phyloP scores from a whole-genome alignment of 2,797 vertebrate species.

The Sebastes matsubarae region DNA sequence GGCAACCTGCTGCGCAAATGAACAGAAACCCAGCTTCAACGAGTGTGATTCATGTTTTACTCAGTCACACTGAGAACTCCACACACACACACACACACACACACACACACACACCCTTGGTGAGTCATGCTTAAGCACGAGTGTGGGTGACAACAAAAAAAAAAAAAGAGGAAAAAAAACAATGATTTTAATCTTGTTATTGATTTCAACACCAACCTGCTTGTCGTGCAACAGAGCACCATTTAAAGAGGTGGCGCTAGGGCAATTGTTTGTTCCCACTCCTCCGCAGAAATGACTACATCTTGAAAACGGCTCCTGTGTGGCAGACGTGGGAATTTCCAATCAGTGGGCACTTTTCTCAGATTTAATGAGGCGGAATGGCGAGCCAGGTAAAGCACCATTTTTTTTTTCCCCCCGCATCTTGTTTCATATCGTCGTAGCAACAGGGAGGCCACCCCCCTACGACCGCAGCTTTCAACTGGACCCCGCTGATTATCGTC shows the following conservation, averaged over 20 bases:
- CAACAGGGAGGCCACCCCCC: constrained; percentile 25
- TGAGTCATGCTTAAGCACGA: constrained; percentile 53
- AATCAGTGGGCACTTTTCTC: not conserved
- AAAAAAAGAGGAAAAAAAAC: not conserved
- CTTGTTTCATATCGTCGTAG: constrained; percentile 3
- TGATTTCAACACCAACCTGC: constrained; percentile 54
- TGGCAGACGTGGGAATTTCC: constrained; percentile 11
- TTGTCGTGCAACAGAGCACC: constrained; percentile 42
- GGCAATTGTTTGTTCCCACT: constrained; percentile 43
- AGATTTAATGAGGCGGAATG: constrained; percentile 18
- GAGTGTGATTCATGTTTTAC: constrained; percentile 52
- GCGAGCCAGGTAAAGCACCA: constrained; percentile 21
- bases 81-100: not conserved
- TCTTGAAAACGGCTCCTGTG: constrained; percentile 29
- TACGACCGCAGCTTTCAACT: constrained; percentile 31
- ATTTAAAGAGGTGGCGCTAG: constrained; percentile 35
- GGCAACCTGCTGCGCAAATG: not conserved
- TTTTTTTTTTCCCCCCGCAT: rapidly evolving
- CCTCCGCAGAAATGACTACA: constrained; percentile 19
- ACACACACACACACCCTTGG: not conserved
- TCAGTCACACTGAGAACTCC: constrained; percentile 20
- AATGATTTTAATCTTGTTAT: constrained; percentile 47
- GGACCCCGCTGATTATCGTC: constrained; percentile 62
- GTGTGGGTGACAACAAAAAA: constrained; percentile 49
- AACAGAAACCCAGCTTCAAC: constrained; percentile 11